Conservation (phyloP, 2,888 invertebrate species). For the Xestia xanthographa region DNA sequence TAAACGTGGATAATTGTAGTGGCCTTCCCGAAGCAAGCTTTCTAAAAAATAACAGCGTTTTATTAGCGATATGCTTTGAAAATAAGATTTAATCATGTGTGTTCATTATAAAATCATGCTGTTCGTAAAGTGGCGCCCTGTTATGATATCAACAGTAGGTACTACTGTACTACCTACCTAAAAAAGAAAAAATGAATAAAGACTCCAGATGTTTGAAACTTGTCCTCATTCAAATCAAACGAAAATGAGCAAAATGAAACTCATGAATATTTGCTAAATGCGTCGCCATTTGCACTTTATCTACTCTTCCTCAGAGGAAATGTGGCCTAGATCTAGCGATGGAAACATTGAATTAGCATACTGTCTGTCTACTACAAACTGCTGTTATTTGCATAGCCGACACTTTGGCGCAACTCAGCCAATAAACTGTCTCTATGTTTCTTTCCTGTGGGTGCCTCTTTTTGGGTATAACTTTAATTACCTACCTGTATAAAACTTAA, state of each 20-base stretch:
- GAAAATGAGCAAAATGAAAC: constrained; percentile 21
- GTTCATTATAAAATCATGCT: constrained; percentile 17
- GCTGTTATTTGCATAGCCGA: constrained; percentile 70
- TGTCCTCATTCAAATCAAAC: constrained; percentile 26
- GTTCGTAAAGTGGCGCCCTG: background rate
- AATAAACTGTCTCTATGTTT: constrained; percentile 62
- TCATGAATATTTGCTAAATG: constrained; percentile 51
- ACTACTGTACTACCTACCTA: no score
- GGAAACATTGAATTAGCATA: constrained; percentile 77
- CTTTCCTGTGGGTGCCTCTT: constrained; percentile 42
- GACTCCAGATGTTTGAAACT: constrained; percentile 15
- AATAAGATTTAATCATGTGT: constrained; percentile 38
- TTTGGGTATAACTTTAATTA: constrained; percentile 12
- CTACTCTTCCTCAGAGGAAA: constrained; percentile 82
- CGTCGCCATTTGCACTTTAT: constrained; percentile 83
- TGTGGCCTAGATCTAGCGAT: constrained; percentile 81
- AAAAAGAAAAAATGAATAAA: background rate
- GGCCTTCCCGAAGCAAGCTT: constrained; percentile 77
- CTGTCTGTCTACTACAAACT: constrained; percentile 68
- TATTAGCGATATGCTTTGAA: constrained; percentile 50
- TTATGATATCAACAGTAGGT: background rate
- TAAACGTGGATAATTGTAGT: constrained; percentile 70
- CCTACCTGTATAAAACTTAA: constrained; percentile 13
- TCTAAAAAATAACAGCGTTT: constrained; percentile 70
- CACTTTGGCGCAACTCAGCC: constrained; percentile 62